A percentile compares a stretch with the other conserved stretches of the same genome.
Evolutionary conservation across 2,888 invertebrate genomes (phyloP).

Genomic region (Thymelicus sylvestris): DNA sequence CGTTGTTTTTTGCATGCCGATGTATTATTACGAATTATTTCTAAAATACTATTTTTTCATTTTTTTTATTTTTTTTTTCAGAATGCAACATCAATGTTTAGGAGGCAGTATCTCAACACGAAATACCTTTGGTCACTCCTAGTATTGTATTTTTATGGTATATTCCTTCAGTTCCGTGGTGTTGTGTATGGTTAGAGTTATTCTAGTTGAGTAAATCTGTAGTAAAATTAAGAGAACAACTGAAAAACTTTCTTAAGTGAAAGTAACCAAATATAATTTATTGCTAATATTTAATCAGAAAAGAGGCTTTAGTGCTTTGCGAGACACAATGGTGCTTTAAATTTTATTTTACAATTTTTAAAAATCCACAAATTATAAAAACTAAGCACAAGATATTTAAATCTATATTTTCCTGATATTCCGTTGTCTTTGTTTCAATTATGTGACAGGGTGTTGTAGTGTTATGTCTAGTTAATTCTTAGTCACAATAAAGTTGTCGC

Average conservation of each 20-base stretch:
- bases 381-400: background rate
- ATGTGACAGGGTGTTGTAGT: constrained; percentile 15
- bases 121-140: constrained; percentile 70
- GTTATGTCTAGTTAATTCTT: constrained; percentile 16
- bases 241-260: constrained; percentile 12
- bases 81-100: constrained; percentile 56
- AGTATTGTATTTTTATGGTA: constrained; percentile 66
- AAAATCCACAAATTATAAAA: too few species aligned
- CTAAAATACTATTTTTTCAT: background rate
- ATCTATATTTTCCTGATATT: background rate
- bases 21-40: too few species aligned
- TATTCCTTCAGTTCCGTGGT: constrained; percentile 59
- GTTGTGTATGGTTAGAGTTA: constrained; percentile 40
- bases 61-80: constrained; percentile 58
- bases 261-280: constrained; percentile 48
- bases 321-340: background rate
- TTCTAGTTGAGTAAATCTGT: constrained; percentile 9
- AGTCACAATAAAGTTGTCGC: constrained; percentile 11
- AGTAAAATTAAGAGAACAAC: constrained; percentile 2
- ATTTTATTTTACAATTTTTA: background rate
- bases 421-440: background rate
- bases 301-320: constrained; percentile 2
- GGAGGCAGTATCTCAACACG: constrained; percentile 59
- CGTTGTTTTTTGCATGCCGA: too few species aligned
- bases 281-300: constrained; percentile 23